A percentile compares a stretch with the other conserved stretches of the same genome.
Conservation (phyloP, 1,140 invertebrate genomes). For the Drosophila sp. region DNA sequence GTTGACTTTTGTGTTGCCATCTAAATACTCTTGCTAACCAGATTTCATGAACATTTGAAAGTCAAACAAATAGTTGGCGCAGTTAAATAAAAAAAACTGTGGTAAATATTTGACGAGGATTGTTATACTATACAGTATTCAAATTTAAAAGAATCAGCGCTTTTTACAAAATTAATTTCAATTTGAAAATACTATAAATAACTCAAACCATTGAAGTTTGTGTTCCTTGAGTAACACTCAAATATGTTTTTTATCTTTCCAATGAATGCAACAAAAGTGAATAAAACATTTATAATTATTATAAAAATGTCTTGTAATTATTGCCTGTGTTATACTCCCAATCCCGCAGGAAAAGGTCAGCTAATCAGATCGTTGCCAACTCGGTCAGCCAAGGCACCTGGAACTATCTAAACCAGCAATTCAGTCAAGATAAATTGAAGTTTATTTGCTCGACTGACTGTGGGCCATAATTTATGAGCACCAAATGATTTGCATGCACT, state of each 20-base stretch:
- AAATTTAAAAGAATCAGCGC: too few relatives aligned
- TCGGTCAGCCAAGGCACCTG: neutral
- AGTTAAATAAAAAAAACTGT: neutral
- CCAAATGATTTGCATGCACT: constrained; percentile 76
- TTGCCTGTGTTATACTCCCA: too few relatives aligned
- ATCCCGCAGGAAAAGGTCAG: neutral
- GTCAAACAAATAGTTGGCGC: neutral
- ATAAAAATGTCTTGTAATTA: too few relatives aligned
- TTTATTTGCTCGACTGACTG: constrained; percentile 60
- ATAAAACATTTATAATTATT: too few relatives aligned
- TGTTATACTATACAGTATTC: too few relatives aligned
- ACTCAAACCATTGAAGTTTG: too few relatives aligned
- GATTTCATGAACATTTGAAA: neutral
- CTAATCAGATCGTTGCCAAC: constrained; percentile 14
- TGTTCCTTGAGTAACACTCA: too few relatives aligned
- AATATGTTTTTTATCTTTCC: too few relatives aligned
- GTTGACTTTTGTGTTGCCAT: constrained; percentile 19
- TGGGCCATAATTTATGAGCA: constrained; percentile 72
- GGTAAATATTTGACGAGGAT: too few relatives aligned
- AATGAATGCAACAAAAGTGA: too few relatives aligned
- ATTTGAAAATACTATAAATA: too few relatives aligned
- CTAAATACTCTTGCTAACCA: constrained; percentile 22
- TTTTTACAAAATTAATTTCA: too few relatives aligned
- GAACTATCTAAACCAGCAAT: neutral
- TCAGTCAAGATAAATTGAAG: constrained; percentile 67